Evolutionary conservation across 2,797 vertebrate genomes (phyloP).

Genomic region (Hyperoplus immaculatus): DNA sequence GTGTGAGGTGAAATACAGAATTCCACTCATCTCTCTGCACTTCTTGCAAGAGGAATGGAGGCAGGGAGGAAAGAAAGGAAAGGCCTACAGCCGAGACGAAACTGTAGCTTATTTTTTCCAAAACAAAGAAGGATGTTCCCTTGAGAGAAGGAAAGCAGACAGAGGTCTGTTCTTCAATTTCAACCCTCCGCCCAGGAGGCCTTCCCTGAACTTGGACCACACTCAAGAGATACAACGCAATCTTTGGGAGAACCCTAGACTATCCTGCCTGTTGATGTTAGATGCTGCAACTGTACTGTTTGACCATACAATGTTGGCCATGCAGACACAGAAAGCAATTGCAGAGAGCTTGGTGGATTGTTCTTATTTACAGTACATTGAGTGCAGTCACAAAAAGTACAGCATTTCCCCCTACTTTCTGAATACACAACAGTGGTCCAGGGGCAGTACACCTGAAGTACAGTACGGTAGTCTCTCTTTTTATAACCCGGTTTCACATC

Average conservation of each 20-base stretch:
- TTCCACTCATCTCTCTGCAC: neutral
- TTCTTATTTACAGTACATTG: neutral
- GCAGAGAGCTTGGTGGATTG: neutral
- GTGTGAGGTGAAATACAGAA: slow-evolving; percentile 7
- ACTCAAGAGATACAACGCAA: neutral
- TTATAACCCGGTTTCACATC: too few species aligned
- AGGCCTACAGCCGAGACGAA: neutral
- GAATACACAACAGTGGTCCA: neutral
- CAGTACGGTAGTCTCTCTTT: too few species aligned
- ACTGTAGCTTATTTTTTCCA: neutral
- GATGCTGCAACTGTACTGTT: neutral
- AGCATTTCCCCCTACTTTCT: neutral
- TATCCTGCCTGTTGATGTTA: neutral
- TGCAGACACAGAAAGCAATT: neutral
- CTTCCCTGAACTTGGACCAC: neutral
- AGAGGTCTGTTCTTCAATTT: neutral
- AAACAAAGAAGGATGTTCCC: neutral
- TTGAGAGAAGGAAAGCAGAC: neutral
- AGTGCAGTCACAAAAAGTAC: neutral
- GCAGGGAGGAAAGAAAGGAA: neutral
- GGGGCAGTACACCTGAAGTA: too few species aligned
- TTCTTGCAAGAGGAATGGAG: neutral
- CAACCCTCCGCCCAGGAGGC: neutral
- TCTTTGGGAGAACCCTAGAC: neutral
- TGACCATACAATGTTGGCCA: neutral